Conservation (phyloP, 2,113 vertebrate species). For the Oreotragus oreotragus region DNA sequence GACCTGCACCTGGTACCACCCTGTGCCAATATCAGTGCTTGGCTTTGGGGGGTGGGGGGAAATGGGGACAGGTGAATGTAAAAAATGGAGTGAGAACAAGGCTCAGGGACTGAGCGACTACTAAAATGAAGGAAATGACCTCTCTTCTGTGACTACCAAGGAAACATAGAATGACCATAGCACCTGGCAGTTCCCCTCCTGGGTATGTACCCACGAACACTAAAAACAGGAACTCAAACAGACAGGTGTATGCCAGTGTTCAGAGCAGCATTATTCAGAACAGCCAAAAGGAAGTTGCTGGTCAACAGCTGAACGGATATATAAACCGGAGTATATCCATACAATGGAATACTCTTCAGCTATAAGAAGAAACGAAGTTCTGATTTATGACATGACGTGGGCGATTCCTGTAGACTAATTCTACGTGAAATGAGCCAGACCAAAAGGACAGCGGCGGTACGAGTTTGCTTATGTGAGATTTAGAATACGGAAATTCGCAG, state of each 20-base stretch:
- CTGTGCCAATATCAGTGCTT: not conserved
- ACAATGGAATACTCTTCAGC: not conserved
- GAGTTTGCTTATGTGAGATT: not conserved
- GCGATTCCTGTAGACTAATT: not conserved
- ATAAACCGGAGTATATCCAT: not conserved
- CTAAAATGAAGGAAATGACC: not conserved
- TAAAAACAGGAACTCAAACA: not conserved
- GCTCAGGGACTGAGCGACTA: not conserved
- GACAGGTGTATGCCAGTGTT: not conserved
- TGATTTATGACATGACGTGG: not conserved
- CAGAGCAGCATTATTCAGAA: not conserved
- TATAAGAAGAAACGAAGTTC: not conserved
- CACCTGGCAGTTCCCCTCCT: not conserved
- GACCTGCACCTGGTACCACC: no score
- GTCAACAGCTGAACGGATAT: not conserved
- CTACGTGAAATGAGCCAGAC: not conserved
- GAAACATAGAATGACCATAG: not conserved
- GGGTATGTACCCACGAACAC: not conserved
- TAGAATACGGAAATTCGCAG: not conserved
- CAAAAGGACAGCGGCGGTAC: not conserved
- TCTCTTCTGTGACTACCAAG: not conserved
- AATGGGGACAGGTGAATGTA: not conserved
- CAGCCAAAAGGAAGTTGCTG: not conserved
- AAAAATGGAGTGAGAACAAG: not conserved
- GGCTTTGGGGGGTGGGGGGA: not conserved